Percentiles rank a stretch among this genome's conserved stretches.
Evolutionary conservation across 2,888 invertebrate genomes (phyloP).

Genomic region (Papilio demoleus): DNA sequence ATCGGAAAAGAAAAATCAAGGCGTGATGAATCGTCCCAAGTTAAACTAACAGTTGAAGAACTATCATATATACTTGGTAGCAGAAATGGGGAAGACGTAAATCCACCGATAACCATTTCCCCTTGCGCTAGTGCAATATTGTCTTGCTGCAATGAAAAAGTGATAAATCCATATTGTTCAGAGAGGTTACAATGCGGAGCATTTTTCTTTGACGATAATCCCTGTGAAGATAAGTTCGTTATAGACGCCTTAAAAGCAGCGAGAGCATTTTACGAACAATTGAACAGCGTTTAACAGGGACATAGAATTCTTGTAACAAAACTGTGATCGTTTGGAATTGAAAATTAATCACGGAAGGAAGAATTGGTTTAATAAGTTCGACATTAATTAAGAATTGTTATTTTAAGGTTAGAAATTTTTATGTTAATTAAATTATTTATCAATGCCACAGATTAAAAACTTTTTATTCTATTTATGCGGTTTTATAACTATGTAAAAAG

Average conservation of each 20-base stretch:
- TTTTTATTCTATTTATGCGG: too few relatives aligned
- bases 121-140: slow-evolving; percentile 90
- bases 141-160: slow-evolving; percentile 85
- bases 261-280: slow-evolving; percentile 65
- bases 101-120: slow-evolving; percentile 66
- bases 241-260: slow-evolving; percentile 82
- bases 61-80: slow-evolving; percentile 61
- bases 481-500: too few relatives aligned
- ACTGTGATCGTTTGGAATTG: neutral
- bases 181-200: slow-evolving; percentile 88
- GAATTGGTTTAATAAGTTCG: neutral
- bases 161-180: slow-evolving; percentile 85
- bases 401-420: neutral
- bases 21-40: slow-evolving; percentile 58
- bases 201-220: slow-evolving; percentile 89
- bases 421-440: too few relatives aligned
- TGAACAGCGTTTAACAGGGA: slow-evolving; percentile 48
- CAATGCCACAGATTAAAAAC: too few relatives aligned
- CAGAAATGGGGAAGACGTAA: slow-evolving; percentile 53
- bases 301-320: neutral
- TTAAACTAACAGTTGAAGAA: slow-evolving; percentile 62
- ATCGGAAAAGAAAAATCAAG: slow-evolving; percentile 44
- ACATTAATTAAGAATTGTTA: slow-evolving; percentile 1
- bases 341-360: neutral
- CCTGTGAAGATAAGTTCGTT: slow-evolving; percentile 86